phyloP scores from a whole-genome alignment of 1,140 invertebrate genomes.

The Zaprionus gabonicus region DNA sequence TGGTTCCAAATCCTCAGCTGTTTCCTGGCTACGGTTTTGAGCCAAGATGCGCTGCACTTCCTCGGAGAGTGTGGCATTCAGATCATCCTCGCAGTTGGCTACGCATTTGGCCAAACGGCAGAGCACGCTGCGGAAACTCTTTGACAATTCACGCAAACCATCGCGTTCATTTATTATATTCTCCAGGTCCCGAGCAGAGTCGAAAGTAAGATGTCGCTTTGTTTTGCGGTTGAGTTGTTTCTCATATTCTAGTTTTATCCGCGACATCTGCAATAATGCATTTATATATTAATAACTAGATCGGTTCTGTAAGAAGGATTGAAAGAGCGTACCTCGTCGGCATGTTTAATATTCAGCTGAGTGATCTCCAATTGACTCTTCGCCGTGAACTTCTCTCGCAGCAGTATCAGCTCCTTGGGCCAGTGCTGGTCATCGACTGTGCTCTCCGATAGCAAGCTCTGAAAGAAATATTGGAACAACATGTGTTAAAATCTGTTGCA shows the following conservation, averaged over 20 bases:
- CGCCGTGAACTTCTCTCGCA: conserved; percentile 88
- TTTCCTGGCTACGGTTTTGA: conserved; percentile 67
- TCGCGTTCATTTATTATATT: conserved; percentile 86
- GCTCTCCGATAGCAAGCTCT: conserved; percentile 88
- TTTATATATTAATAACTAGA: not conserved
- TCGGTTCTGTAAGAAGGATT: not conserved
- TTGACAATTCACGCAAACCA: conserved; percentile 77
- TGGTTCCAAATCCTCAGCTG: conserved; percentile 57
- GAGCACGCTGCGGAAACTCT: conserved; percentile 85
- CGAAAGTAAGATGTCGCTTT: conserved; percentile 86
- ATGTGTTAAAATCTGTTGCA: conserved; percentile 59
- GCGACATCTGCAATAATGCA: conserved; percentile 84
- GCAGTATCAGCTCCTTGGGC: conserved; percentile 88
- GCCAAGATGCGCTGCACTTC: conserved; percentile 85
- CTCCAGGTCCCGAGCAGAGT: conserved; percentile 86
- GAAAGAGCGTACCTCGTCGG: conserved; percentile 84
- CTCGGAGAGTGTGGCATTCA: conserved; percentile 89
- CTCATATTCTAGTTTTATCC: conserved; percentile 82
- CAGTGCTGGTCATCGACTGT: conserved; percentile 88
- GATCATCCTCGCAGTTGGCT: conserved; percentile 90
- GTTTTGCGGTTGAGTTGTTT: conserved; percentile 85
- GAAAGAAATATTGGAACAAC: conserved; percentile 45
- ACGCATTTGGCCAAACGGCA: conserved; percentile 89
- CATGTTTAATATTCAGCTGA: conserved; percentile 86
- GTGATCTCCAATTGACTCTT: conserved; percentile 86